These are phyloP conservation scores for Chromis chromis DNA, from an alignment of 2,797 vertebrate genomes.

Conservation along the genomic window DNA sequence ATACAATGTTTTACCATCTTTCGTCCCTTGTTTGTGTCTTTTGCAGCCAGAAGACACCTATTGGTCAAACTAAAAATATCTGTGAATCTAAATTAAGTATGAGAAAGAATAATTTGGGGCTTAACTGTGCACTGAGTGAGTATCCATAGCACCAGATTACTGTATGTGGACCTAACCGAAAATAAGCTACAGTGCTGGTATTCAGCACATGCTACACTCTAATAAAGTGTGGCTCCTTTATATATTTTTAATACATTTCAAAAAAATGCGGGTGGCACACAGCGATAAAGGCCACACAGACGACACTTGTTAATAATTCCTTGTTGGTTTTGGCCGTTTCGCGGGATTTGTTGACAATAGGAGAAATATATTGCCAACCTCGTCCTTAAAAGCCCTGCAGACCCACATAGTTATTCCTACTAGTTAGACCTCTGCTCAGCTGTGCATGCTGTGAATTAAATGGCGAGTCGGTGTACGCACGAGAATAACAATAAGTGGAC, in stretches of 20 bases:
- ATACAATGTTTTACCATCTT: too few relatives aligned
- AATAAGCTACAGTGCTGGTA: not conserved
- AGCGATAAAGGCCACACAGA: not conserved
- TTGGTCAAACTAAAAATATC: too few relatives aligned
- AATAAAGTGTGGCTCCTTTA: not conserved
- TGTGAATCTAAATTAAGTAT: too few relatives aligned
- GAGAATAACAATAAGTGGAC: not conserved
- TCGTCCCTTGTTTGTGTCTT: too few relatives aligned
- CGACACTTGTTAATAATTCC: not conserved
- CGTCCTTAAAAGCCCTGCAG: constrained; percentile 11
- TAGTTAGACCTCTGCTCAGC: constrained; percentile 6
- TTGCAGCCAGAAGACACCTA: too few relatives aligned
- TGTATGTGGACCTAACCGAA: not conserved
- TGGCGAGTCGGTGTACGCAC: not conserved
- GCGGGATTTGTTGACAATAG: constrained; percentile 13
- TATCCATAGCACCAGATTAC: not conserved
- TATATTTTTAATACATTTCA: not conserved
- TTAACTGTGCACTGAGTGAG: not conserved
- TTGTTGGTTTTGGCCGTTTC: constrained; percentile 2
- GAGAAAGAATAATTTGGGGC: too few relatives aligned
- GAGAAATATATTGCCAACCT: not conserved
- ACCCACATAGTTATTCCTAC: constrained; percentile 13
- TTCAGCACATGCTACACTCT: not conserved
- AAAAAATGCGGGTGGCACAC: not conserved
- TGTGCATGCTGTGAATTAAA: not conserved